Conservation (phyloP, 2,888 invertebrate species). For the Cataglyphis altisquamis region DNA sequence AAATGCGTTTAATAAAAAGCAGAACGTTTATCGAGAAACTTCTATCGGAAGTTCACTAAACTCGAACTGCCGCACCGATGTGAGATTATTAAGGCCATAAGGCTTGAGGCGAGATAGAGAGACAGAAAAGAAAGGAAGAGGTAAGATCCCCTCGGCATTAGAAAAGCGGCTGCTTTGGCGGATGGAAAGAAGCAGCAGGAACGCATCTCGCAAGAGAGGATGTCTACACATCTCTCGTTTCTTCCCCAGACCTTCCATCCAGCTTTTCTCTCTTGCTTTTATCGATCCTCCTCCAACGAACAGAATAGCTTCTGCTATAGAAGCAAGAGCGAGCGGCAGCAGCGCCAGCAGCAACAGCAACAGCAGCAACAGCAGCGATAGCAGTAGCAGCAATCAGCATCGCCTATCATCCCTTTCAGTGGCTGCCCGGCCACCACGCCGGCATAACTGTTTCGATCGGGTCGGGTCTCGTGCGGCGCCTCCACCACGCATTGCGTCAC, state of each 20-base stretch:
- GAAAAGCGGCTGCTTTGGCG: slow-evolving; percentile 50
- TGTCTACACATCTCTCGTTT: slow-evolving; percentile 65
- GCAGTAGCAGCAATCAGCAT: slow-evolving; percentile 72
- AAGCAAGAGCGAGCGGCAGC: slow-evolving; percentile 65
- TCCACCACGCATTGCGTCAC: slow-evolving; percentile 75
- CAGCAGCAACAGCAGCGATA: slow-evolving; percentile 47
- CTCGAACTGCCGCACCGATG: slow-evolving; percentile 57
- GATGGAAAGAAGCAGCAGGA: slow-evolving; percentile 49
- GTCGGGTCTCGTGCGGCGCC: slow-evolving; percentile 56
- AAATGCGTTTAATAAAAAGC: slow-evolving; percentile 1
- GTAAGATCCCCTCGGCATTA: slow-evolving; percentile 59
- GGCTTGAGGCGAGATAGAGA: background rate
- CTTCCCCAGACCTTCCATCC: slow-evolving; percentile 68
- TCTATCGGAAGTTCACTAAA: slow-evolving; percentile 65
- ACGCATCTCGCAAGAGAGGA: slow-evolving; percentile 50
- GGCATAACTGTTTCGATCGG: slow-evolving; percentile 81
- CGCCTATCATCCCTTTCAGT: slow-evolving; percentile 81
- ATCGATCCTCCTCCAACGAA: slow-evolving; percentile 81
- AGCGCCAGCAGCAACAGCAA: slow-evolving; percentile 67
- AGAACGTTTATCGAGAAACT: slow-evolving; percentile 44
- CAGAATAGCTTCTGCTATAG: slow-evolving; percentile 41
- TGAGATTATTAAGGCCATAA: slow-evolving; percentile 5
- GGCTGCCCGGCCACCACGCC: slow-evolving; percentile 85
- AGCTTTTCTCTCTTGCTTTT: slow-evolving; percentile 78
- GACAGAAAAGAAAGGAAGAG: slow-evolving; percentile 17